Conservation (phyloP, 2,113 vertebrate genomes). For the Saguinus imperator region DNA sequence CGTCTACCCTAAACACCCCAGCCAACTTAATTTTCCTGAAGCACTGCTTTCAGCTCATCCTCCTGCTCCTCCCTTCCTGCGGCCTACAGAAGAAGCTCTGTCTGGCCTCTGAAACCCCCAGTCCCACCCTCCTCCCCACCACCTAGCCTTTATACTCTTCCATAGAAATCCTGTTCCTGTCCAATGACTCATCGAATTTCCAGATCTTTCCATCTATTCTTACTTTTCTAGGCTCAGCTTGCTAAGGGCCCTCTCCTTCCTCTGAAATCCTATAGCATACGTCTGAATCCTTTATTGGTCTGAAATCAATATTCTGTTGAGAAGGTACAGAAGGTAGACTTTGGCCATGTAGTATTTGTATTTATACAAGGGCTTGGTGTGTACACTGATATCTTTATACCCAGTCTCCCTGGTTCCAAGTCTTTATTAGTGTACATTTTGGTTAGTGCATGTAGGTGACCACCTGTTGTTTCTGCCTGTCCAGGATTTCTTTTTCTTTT, state of each 20-base stretch:
- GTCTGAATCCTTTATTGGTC: conserved; percentile 13
- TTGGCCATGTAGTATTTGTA: not conserved
- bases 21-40: not conserved
- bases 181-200: not conserved
- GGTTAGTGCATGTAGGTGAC: not conserved
- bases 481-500: not conserved
- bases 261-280: not conserved
- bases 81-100: not conserved
- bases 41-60: not conserved
- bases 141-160: not conserved
- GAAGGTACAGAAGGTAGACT: conserved; percentile 5
- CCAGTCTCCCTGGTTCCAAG: not conserved
- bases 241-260: not conserved
- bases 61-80: not conserved
- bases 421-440: conserved; percentile 51
- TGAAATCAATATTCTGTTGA: conserved; percentile 30
- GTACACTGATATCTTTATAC: conserved; percentile 17
- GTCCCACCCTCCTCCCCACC: no score
- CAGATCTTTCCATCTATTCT: not conserved
- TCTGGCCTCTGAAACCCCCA: not conserved
- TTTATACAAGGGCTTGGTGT: not conserved
- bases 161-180: not conserved
- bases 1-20: not conserved
- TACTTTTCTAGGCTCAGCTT: not conserved
- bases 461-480: conserved; percentile 43